Conservation (phyloP, 2,113 vertebrate species). For the Phaethon lepturus region DNA sequence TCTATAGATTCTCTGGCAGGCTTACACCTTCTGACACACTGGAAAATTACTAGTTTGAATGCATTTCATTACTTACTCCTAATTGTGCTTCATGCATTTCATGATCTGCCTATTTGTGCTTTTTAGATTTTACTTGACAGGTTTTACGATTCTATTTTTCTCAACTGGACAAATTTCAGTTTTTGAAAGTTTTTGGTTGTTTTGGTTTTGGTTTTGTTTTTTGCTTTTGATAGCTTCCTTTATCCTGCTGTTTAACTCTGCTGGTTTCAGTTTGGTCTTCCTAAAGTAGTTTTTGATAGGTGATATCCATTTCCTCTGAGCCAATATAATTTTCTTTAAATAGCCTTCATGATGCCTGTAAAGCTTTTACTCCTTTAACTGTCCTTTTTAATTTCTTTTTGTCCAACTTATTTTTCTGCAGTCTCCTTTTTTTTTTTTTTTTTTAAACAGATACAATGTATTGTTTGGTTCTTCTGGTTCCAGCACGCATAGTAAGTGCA, state of each 20-base stretch:
- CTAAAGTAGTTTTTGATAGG: constrained; percentile 22
- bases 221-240: neutral
- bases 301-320: constrained; percentile 7
- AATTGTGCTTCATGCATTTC: neutral
- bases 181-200: neutral
- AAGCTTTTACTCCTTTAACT: neutral
- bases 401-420: neutral
- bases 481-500: neutral
- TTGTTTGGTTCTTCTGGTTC: neutral
- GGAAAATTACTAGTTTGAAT: neutral
- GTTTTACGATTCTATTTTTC: neutral
- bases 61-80: neutral
- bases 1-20: constrained; percentile 5
- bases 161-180: neutral
- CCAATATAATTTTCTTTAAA: constrained; percentile 17
- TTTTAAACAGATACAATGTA: neutral
- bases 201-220: neutral
- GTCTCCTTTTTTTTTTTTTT: neutral
- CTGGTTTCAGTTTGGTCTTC: neutral
- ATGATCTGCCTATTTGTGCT: neutral
- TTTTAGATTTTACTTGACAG: neutral
- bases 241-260: neutral
- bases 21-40: neutral
- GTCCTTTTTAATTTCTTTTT: neutral
- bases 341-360: neutral